A percentile compares a stretch with the other conserved stretches of the same genome.
Conservation (phyloP, 2,888 invertebrate genomes). For the Drosophila imparisetae region DNA sequence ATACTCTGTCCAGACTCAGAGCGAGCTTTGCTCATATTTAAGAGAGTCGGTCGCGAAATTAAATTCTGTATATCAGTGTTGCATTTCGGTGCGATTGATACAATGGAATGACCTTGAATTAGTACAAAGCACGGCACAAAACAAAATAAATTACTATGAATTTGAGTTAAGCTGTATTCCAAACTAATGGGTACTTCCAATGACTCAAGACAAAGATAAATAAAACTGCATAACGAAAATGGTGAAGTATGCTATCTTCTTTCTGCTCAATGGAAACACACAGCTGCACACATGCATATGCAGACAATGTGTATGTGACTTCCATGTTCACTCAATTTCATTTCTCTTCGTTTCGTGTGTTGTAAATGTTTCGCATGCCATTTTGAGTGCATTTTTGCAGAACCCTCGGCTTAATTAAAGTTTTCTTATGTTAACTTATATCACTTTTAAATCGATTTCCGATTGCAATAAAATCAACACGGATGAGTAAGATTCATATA, state of each 20-base stretch:
- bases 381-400: not conserved
- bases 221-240: not conserved
- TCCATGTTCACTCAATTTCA: not conserved
- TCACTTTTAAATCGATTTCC: not conserved
- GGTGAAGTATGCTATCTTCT: not conserved
- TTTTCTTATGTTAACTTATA: not conserved
- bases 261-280: not conserved
- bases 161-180: not conserved
- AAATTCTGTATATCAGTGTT: not conserved
- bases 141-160: not conserved
- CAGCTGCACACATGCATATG: not conserved
- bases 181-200: not conserved
- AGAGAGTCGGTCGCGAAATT: not conserved
- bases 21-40: not conserved
- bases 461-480: not conserved
- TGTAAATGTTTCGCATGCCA: not conserved
- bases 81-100: not conserved
- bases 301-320: not conserved
- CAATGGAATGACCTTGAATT: not conserved
- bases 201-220: not conserved
- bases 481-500: not conserved
- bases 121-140: not conserved
- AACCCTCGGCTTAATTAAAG: not conserved
- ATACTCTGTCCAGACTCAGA: not conserved
- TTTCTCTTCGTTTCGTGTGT: not conserved